A percentile compares a stretch with the other conserved stretches of the same genome.
phyloP scores from a whole-genome alignment of 2,797 vertebrate species.

The Macropus fuliginosus region DNA sequence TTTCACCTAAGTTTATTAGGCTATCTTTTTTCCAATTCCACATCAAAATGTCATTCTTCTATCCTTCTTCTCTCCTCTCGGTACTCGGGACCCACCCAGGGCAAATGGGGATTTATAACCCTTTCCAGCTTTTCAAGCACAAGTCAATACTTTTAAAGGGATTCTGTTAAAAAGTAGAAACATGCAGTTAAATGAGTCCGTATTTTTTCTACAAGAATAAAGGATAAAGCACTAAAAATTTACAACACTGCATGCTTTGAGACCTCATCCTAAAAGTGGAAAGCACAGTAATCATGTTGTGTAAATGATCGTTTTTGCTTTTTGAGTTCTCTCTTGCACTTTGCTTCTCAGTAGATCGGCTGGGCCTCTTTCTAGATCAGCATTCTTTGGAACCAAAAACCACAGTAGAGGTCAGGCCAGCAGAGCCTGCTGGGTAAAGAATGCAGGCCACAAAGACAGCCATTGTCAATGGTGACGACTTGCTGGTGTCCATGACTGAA shows the following conservation, averaged over 20 bases:
- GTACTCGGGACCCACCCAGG: not conserved
- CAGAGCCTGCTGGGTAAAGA: slow-evolving; percentile 56
- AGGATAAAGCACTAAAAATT: slow-evolving; percentile 28
- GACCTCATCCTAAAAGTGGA: slow-evolving; percentile 45
- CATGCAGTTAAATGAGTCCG: not conserved
- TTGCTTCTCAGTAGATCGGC: slow-evolving; percentile 69
- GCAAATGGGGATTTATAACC: slow-evolving; percentile 50
- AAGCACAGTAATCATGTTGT: slow-evolving; percentile 42
- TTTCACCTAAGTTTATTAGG: slow-evolving; percentile 63
- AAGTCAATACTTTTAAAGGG: not conserved
- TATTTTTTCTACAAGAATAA: slow-evolving; percentile 49
- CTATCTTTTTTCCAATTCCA: slow-evolving; percentile 24
- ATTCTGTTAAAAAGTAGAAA: not conserved
- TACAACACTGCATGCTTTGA: slow-evolving; percentile 21
- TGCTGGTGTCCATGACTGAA: slow-evolving; percentile 50
- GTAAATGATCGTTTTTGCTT: slow-evolving; percentile 66
- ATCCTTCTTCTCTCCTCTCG: slow-evolving; percentile 38
- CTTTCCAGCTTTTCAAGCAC: not conserved
- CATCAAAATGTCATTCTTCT: slow-evolving; percentile 61
- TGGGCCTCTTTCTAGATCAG: slow-evolving; percentile 55
- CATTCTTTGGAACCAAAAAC: slow-evolving; percentile 74
- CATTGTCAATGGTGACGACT: slow-evolving; percentile 54
- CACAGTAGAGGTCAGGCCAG: slow-evolving; percentile 54
- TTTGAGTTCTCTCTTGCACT: slow-evolving; percentile 62
- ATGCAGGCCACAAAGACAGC: slow-evolving; percentile 64